Conservation (phyloP, 2,888 invertebrate species). For the Cantharis rufa region DNA sequence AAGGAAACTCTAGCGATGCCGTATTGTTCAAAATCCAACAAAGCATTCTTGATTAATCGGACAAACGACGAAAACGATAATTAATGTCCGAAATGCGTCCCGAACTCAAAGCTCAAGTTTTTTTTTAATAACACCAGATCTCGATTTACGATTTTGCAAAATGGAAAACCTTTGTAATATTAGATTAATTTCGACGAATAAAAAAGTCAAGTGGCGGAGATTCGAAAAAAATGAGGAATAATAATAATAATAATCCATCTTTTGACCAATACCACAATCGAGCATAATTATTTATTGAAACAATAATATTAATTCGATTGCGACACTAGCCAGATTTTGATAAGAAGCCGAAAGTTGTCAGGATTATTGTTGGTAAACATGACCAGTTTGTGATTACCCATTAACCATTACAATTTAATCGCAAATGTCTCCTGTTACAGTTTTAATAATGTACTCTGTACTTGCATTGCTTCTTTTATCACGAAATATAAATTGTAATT, state of each 20-base stretch:
- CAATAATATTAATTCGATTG: neutral
- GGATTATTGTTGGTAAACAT: neutral
- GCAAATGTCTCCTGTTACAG: neutral
- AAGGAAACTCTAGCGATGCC: neutral
- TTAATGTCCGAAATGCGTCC: neutral
- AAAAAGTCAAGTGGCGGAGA: neutral
- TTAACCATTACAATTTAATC: neutral
- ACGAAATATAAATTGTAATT: neutral
- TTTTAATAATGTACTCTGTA: neutral
- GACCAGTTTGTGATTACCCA: neutral
- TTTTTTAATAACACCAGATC: neutral
- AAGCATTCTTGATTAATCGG: neutral
- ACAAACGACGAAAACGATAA: neutral
- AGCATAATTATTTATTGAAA: too few species aligned
- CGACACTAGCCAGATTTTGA: neutral
- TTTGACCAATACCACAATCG: neutral
- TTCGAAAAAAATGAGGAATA: neutral
- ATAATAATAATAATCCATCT: neutral
- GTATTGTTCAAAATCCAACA: neutral
- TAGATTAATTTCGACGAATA: neutral
- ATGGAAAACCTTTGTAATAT: neutral
- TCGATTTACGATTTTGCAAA: neutral
- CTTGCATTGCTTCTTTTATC: neutral
- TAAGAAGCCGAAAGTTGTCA: neutral
- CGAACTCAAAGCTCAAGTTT: neutral